phyloP scores from a whole-genome alignment of 2,113 vertebrate species.

The Scalopus aquaticus region DNA sequence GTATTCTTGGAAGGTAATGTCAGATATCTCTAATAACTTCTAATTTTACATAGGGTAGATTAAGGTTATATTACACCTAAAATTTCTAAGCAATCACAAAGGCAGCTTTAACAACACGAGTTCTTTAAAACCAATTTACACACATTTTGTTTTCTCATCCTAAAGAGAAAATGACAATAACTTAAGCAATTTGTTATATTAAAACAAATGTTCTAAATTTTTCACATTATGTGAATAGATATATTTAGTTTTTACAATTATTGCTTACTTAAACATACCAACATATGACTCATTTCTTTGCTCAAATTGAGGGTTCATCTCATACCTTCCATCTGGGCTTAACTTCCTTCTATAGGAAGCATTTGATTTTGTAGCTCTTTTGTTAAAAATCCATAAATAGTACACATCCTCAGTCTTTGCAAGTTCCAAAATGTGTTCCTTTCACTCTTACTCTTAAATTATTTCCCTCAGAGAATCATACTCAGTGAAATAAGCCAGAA shows the following conservation, averaged over 20 bases:
- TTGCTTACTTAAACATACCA: neutral
- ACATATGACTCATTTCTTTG: neutral
- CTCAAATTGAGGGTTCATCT: neutral
- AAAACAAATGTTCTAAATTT: neutral
- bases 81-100: neutral
- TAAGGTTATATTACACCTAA: neutral
- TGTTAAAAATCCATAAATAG: neutral
- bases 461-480: neutral
- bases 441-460: neutral
- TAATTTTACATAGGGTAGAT: constrained; percentile 61
- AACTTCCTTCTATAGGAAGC: neutral
- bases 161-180: neutral
- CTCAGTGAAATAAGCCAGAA: no score
- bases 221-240: neutral
- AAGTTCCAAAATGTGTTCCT: neutral
- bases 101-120: neutral
- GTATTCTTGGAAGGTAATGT: constrained; percentile 59
- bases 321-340: neutral
- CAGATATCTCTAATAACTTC: constrained; percentile 76
- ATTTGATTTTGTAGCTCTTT: neutral
- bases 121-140: neutral
- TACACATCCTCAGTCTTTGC: neutral
- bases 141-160: neutral
- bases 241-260: constrained; percentile 3
- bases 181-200: neutral